Evolutionary conservation across 2,888 invertebrate species (phyloP), one percentile per base, ranked within the genome.

Genomic region (Pristionchus exspectatus): DNA sequence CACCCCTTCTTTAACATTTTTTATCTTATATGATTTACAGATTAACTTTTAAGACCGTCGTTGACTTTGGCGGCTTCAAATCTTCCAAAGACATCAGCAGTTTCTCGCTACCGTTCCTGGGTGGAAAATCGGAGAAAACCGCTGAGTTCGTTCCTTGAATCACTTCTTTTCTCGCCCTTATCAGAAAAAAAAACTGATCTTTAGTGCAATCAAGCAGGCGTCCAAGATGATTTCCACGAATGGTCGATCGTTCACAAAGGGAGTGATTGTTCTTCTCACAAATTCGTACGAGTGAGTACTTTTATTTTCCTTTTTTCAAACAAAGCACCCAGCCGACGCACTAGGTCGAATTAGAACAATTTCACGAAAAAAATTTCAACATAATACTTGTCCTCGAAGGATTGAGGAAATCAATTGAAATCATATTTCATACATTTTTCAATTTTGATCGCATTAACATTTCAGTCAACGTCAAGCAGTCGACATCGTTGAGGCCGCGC

Each of bases 221-320:
- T 44, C 77, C 0, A 16, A 44, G 21, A 38, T 77, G 24, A 24
- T 77, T 44, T 77, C 16, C 44, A 7, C 77, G 44, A 30, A 77
- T 21, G 38, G 38, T 9, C 77, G 77, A 18, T 9, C 14, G 12
- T 77, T 77, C 77, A 24, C 77, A 2, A 14, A 44, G 21, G 77
- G 77, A 44, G 77, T 77, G 1, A 44, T 77, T 16, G 38, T 77
- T 10, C 38, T 77, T 7, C 38, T 77, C 30, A 77, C 38, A 24
- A 24, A 77, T 38, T 77, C 77, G 10, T 77, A 21, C 77, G 77
- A 77, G 77, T 77, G 21, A 21, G 77, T 69, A 69, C 18, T 24
- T 2, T 38, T 74, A 38, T 14, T 18, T 38, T 38, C 4, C 2
- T 38, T 33, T 74, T 38, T 74, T 9, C 5, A 38, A 1, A 7